Conservation (phyloP, 1,140 invertebrate species). For the Archegozetes longisetosus region DNA sequence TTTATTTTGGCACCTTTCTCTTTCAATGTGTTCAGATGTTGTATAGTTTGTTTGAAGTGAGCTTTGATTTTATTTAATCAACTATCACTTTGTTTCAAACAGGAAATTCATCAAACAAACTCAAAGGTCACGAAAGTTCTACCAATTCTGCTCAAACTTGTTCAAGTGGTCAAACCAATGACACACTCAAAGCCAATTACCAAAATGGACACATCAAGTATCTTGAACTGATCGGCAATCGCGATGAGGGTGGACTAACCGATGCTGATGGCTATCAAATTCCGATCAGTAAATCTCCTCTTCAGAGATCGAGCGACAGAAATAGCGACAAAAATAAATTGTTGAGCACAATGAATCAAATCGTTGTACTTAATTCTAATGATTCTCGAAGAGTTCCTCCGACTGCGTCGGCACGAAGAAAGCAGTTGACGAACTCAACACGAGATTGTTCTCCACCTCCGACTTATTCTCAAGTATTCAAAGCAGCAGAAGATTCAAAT, state of each 20-base stretch:
- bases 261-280: not conserved
- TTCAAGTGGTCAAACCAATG: not conserved
- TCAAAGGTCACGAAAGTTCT: not conserved
- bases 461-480: not conserved
- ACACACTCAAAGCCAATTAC: not conserved
- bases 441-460: not conserved
- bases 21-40: too few relatives aligned
- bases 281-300: not conserved
- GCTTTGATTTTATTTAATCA: not conserved
- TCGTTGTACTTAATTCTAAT: not conserved
- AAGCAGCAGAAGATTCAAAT: not conserved
- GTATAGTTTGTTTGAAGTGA: not conserved
- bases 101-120: not conserved
- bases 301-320: not conserved
- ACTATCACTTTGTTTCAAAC: not conserved
- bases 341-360: not conserved
- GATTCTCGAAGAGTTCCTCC: not conserved
- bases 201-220: not conserved
- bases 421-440: not conserved
- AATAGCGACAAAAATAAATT: not conserved
- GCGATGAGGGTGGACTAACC: not conserved
- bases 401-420: not conserved
- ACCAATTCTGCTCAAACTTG: not conserved
- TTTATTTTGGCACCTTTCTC: too few relatives aligned
- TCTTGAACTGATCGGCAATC: not conserved